Evolutionary conservation across 1,140 invertebrate genomes (phyloP).

Genomic region (Gonatopus flavifemur): DNA sequence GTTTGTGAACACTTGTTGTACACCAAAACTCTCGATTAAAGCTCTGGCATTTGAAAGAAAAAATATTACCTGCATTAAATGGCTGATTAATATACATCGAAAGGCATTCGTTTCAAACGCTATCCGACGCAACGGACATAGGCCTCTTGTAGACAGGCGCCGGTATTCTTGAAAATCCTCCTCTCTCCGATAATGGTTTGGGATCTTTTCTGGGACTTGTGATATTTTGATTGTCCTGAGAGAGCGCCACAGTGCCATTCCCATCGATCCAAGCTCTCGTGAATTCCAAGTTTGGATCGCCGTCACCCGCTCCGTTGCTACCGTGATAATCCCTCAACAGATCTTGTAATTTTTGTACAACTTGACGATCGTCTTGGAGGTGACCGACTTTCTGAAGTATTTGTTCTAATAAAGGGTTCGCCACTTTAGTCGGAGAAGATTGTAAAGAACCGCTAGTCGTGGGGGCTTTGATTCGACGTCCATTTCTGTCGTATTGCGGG

Average conservation of each 20-base stretch:
- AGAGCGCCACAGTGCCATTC: slow-evolving; percentile 63
- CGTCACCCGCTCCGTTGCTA: slow-evolving; percentile 39
- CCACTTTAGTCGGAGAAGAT: slow-evolving; percentile 65
- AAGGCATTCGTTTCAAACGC: slow-evolving; percentile 39
- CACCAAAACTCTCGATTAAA: too few species aligned
- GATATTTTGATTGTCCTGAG: slow-evolving; percentile 41
- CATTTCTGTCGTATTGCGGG: slow-evolving; percentile 60
- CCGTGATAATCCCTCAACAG: slow-evolving; percentile 66
- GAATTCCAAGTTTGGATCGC: slow-evolving; percentile 67
- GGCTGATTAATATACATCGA: too few species aligned
- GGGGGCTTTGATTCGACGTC: slow-evolving; percentile 53
- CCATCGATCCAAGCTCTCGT: slow-evolving; percentile 74
- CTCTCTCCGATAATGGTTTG: slow-evolving; percentile 43
- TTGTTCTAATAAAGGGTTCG: slow-evolving; percentile 70
- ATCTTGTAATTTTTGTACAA: slow-evolving; percentile 72
- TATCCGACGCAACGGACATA: slow-evolving; percentile 50
- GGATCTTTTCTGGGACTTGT: slow-evolving; percentile 55
- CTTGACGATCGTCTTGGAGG: slow-evolving; percentile 68
- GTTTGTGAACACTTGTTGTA: too few species aligned
- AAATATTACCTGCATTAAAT: too few species aligned
- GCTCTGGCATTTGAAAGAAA: too few species aligned
- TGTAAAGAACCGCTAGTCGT: slow-evolving; percentile 58
- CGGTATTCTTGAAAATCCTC: slow-evolving; percentile 53
- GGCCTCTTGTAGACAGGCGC: slow-evolving; percentile 55
- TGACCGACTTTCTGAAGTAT: slow-evolving; percentile 70